Percentiles rank a stretch among this genome's conserved stretches.
Conservation (phyloP, 92 coral and sea anemone genomes). For the Desmophyllum pertusum region DNA sequence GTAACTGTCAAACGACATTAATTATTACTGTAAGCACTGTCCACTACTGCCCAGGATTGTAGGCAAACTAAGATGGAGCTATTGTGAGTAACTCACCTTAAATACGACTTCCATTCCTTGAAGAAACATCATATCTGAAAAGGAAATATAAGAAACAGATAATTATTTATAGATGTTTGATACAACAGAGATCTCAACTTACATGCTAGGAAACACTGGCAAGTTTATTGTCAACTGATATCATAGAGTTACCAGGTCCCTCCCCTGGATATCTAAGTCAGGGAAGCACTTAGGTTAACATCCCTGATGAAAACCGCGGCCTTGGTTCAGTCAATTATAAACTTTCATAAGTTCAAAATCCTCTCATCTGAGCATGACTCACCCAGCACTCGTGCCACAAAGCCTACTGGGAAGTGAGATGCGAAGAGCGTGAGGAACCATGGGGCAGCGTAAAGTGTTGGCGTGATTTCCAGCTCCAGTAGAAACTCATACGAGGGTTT, state of each 20-base stretch:
- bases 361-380: too few relatives aligned
- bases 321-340: too few relatives aligned
- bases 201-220: too few relatives aligned
- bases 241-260: too few relatives aligned
- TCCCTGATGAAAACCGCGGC: too few relatives aligned
- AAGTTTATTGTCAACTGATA: too few relatives aligned
- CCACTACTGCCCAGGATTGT: neutral
- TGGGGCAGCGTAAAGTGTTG: slow-evolving; percentile 94
- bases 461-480: slow-evolving; percentile 88
- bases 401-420: slow-evolving; percentile 91
- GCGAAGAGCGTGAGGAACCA: slow-evolving; percentile 99
- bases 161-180: neutral
- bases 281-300: too few relatives aligned
- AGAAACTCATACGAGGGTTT: slow-evolving; percentile 78
- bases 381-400: slow-evolving; percentile 95
- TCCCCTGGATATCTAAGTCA: too few relatives aligned
- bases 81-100: slow-evolving; percentile 66
- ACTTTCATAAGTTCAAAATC: too few relatives aligned
- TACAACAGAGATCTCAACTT: neutral
- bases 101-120: slow-evolving; percentile 89
- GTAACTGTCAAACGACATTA: neutral
- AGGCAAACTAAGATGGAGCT: neutral
- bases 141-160: neutral
- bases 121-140: slow-evolving; percentile 85
- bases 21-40: neutral